Evolutionary conservation across 1,140 invertebrate genomes (phyloP).

Genomic region (Achroia grisella): DNA sequence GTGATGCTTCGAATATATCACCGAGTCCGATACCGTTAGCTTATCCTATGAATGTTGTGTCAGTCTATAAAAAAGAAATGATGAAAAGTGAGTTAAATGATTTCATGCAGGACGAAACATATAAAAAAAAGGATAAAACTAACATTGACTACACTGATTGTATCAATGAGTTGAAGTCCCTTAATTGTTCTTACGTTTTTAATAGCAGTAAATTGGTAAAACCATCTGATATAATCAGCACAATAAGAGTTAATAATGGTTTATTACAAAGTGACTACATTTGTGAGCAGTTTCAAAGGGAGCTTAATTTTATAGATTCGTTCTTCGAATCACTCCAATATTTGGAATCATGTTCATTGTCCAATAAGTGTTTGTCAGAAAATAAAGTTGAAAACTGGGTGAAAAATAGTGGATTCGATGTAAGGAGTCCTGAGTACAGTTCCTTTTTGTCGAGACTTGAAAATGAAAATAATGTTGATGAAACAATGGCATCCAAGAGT

Average conservation of each 20-base stretch:
- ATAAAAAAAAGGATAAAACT: constrained; percentile 16
- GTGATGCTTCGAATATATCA: constrained; percentile 22
- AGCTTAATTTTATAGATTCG: constrained; percentile 64
- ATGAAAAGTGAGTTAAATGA: constrained; percentile 17
- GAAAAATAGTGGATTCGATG: constrained; percentile 32
- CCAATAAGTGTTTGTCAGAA: constrained; percentile 41
- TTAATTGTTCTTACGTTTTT: constrained; percentile 32
- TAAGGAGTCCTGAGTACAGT: constrained; percentile 42
- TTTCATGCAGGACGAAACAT: constrained; percentile 6
- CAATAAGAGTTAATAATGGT: constrained; percentile 49
- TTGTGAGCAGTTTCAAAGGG: constrained; percentile 57
- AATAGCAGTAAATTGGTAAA: constrained; percentile 55
- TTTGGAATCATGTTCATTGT: constrained; percentile 51
- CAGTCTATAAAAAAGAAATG: constrained; percentile 47
- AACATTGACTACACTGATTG: constrained; percentile 13
- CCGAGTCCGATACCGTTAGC: constrained; percentile 23
- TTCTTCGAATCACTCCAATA: constrained; percentile 66
- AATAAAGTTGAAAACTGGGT: constrained; percentile 43
- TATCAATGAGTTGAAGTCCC: constrained; percentile 23
- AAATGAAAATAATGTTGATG: constrained; percentile 45
- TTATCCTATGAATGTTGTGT: constrained; percentile 55
- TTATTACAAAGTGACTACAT: constrained; percentile 46
- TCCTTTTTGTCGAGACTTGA: constrained; percentile 48
- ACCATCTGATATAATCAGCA: constrained; percentile 60
- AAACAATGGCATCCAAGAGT: constrained; percentile 67